Evolutionary conservation across 2,113 vertebrate species (phyloP).

Genomic region (Azemiops feae): DNA sequence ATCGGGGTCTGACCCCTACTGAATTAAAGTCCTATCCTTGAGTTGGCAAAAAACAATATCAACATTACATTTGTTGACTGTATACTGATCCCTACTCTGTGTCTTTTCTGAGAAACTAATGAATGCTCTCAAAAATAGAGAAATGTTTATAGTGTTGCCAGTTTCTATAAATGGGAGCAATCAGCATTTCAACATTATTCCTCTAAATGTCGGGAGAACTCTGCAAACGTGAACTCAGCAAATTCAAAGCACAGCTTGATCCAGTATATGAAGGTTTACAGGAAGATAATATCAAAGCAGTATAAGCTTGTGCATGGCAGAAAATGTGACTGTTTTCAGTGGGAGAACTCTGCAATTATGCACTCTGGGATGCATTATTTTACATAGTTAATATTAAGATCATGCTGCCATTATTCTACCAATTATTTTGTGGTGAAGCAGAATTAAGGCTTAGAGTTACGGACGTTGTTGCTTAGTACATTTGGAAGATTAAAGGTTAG

Average conservation of each 20-base stretch:
- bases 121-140: neutral
- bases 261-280: neutral
- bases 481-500: neutral
- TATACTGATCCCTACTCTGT: neutral
- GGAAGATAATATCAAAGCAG: neutral
- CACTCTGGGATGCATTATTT: neutral
- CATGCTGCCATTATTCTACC: neutral
- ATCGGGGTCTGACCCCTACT: neutral
- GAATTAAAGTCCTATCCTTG: neutral
- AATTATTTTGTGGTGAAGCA: neutral
- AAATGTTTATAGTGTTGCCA: neutral
- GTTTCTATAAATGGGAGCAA: neutral
- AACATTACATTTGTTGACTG: neutral
- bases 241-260: neutral
- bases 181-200: neutral
- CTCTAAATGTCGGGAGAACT: neutral
- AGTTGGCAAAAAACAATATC: neutral
- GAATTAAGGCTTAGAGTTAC: neutral
- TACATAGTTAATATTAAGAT: neutral
- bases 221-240: neutral
- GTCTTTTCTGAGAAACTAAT: neutral
- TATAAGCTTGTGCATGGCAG: neutral
- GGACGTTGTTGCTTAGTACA: neutral
- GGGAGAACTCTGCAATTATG: neutral
- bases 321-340: neutral